Base-by-base conservation (phyloP, 2,888 invertebrate genomes). In the Falcaria lacertinaria region DNA sequence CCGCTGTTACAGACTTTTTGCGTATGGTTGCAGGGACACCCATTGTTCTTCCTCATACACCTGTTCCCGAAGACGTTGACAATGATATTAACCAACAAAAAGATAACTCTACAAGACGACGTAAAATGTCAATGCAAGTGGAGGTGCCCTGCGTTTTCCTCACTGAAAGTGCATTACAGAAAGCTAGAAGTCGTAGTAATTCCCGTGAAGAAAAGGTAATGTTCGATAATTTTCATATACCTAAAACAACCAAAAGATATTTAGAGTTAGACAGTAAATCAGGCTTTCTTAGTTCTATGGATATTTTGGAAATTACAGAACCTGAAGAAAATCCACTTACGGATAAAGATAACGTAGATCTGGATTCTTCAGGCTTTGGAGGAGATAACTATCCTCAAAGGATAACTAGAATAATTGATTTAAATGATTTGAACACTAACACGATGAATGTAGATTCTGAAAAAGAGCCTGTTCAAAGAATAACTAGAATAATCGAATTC, bases 1-100 rank as follows among this genome's bases (percentile, higher is more conserved):
- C 91, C 43, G 92, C 92, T 45, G 91, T 93, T 41, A 90, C 92
- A 45, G 91, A 92, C 71, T 92, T 93, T 73, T 87, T 93, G 61
- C 90, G 91, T 51, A 89, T 91, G 77, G 91, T 92, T 43, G 91
- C 92, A 52, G 92, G 92, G 60, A 92, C 92, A 54, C 91, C 91
- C 47, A 89, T 93, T 48, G 90, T 92, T 51, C 80, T 93, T 44
- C 92, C 81, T 73, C 83, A 82, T 53, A 83, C 80, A 3, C 66
- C 80, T 32, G 75, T 89, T 50, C 69, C 80, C 19, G 84, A 86
- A 65, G 78, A 83, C 52, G 50, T 80, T 42, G 84, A 87, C 43
- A 84, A 86, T 80, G 80, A 82, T 47, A 75, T 84, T 57, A 85
- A 83, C 63, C 78, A 80, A 71, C 80, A 85, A 69, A 84, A 78